phyloP scores from a whole-genome alignment of 2,888 invertebrate species.

The Pandemis cinnamomeana region DNA sequence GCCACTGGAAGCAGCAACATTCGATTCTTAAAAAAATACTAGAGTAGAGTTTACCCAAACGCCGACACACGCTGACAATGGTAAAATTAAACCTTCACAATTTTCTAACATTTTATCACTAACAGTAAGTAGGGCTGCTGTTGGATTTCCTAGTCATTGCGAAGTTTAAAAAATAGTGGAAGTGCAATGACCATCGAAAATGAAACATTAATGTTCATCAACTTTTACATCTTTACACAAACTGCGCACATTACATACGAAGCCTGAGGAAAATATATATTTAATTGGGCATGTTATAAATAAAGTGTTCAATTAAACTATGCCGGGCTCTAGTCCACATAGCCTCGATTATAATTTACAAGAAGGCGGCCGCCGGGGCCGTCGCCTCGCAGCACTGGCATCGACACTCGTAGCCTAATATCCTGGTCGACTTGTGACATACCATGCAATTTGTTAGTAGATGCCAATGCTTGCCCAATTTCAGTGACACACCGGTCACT shows the following conservation, averaged over 20 bases:
- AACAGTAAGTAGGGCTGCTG: constrained; percentile 69
- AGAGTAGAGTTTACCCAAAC: constrained; percentile 18
- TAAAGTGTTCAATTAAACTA: constrained; percentile 69
- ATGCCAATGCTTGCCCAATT: constrained; percentile 60
- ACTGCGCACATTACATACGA: constrained; percentile 68
- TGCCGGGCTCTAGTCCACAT: constrained; percentile 61
- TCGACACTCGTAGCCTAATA: constrained; percentile 69
- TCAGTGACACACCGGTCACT: constrained; percentile 56
- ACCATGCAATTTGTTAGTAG: constrained; percentile 59
- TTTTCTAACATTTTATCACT: constrained; percentile 43
- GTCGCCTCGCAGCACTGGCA: constrained; percentile 59
- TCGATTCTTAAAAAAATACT: constrained; percentile 27
- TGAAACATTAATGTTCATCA: constrained; percentile 67
- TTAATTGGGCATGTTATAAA: constrained; percentile 69
- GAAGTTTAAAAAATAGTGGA: constrained; percentile 62
- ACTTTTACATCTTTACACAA: constrained; percentile 74
- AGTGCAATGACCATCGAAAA: constrained; percentile 67
- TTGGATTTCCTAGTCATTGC: constrained; percentile 61
- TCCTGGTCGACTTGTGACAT: constrained; percentile 66
- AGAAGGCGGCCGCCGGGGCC: constrained; percentile 52
- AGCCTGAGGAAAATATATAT: constrained; percentile 74
- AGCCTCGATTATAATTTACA: constrained; percentile 68
- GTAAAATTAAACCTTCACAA: constrained; percentile 36
- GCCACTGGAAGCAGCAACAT: constrained; percentile 44
- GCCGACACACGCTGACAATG: constrained; percentile 19